Percentiles rank a stretch among this genome's conserved stretches.
These are phyloP conservation scores for Apamea monoglypha DNA, from an alignment of 2,888 invertebrate species.

Conservation along the genomic window DNA sequence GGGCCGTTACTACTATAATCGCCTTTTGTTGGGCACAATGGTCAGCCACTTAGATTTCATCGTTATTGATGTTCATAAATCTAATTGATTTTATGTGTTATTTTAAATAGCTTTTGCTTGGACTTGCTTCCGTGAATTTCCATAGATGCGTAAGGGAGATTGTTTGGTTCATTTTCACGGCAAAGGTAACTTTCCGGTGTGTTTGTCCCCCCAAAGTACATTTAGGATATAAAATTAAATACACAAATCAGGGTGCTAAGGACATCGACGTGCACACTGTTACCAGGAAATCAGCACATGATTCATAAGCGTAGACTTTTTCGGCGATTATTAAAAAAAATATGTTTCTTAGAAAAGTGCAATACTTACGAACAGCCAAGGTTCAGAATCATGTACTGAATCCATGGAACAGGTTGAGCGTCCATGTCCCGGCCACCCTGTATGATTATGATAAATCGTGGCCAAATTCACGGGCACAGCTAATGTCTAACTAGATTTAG, in stretches of 20 bases:
- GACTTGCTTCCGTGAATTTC: conserved; percentile 7
- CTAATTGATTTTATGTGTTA: conserved; percentile 32
- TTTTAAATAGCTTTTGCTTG: conserved; percentile 8
- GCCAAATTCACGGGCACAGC: not conserved
- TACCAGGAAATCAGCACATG: no score
- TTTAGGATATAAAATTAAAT: no score
- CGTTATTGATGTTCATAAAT: conserved; percentile 54
- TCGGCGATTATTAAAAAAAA: no score
- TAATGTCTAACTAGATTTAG: not conserved
- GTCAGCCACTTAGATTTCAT: conserved; percentile 45
- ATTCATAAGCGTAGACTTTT: no score
- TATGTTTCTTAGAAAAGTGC: no score
- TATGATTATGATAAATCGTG: not conserved
- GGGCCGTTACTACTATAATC: conserved; percentile 40
- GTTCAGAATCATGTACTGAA: no score
- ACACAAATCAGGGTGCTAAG: no score
- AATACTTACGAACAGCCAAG: no score
- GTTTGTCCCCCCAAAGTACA: not conserved
- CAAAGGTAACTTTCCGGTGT: not conserved
- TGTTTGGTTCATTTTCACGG: not conserved
- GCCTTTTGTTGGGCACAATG: conserved; percentile 52
- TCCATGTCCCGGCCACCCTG: no score
- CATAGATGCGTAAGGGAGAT: not conserved
- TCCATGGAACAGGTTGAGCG: no score
- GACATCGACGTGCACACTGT: no score